Evolutionary conservation across 35 echinoderm and acorn worm species (phyloP).

Genomic region (Ophioderma brevispina): DNA sequence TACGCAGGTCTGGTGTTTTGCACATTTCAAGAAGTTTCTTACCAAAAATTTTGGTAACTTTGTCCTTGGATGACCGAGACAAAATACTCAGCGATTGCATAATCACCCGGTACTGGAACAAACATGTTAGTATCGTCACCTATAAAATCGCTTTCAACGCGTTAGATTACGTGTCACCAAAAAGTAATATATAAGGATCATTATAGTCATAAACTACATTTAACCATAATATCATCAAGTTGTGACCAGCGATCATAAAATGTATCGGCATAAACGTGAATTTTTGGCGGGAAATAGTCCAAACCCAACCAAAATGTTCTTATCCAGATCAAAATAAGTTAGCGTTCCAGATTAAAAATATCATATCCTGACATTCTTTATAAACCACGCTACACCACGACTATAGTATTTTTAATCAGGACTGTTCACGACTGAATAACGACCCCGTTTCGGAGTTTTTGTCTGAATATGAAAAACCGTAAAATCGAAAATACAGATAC

Average conservation of each 20-base stretch:
- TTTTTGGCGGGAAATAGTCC: not conserved
- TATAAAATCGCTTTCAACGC: not conserved
- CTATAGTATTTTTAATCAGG: not conserved
- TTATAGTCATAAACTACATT: not conserved
- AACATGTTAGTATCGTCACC: not conserved
- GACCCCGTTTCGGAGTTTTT: not conserved
- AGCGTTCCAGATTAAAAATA: not conserved
- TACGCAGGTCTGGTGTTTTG: not conserved
- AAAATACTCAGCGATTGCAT: not conserved
- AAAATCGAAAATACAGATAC: not conserved
- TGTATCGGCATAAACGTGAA: not conserved
- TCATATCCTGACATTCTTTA: not conserved
- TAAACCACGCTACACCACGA: not conserved
- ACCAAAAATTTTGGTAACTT: conserved; percentile 1
- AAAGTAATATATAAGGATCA: not conserved
- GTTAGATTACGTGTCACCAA: not conserved
- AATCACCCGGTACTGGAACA: not conserved
- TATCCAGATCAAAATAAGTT: not conserved
- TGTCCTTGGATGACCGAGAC: not conserved
- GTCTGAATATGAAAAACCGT: not conserved
- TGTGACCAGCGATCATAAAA: not conserved
- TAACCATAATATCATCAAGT: not conserved
- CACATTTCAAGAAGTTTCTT: not conserved
- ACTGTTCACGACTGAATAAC: not conserved
- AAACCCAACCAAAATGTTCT: not conserved